These are phyloP conservation scores for Molorchus minor DNA, from an alignment of 2,888 invertebrate species.

Conservation along the genomic window DNA sequence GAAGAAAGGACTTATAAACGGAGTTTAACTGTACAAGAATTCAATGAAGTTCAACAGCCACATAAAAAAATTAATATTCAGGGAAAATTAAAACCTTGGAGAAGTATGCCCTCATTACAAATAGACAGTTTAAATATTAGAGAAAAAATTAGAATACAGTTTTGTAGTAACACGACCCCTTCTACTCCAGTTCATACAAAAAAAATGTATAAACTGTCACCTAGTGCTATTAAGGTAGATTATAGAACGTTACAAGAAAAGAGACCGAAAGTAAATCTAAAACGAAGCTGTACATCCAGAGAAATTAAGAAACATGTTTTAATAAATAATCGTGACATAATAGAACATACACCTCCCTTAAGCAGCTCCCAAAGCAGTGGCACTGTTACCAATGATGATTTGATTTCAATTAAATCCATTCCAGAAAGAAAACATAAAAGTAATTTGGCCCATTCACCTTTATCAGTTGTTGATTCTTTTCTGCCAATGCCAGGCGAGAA, in stretches of 20 bases:
- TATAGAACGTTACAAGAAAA: conserved; percentile 46
- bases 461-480: conserved; percentile 58
- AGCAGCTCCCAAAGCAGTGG: conserved; percentile 51
- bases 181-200: conserved; percentile 54
- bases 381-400: conserved; percentile 45
- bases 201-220: conserved; percentile 45
- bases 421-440: conserved; percentile 38
- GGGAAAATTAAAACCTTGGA: conserved; percentile 60
- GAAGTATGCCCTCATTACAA: conserved; percentile 60
- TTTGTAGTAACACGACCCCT: conserved; percentile 57
- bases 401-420: conserved; percentile 49
- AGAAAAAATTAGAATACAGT: conserved; percentile 43
- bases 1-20: conserved; percentile 30
- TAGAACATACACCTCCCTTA: conserved; percentile 57
- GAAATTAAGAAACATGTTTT: conserved; percentile 51
- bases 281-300: conserved; percentile 37
- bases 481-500: conserved; percentile 61
- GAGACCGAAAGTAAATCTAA: conserved; percentile 23
- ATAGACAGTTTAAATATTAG: conserved; percentile 41
- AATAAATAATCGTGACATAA: conserved; percentile 57
- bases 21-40: conserved; percentile 30
- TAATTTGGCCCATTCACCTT: conserved; percentile 47
- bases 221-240: conserved; percentile 51
- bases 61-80: conserved; percentile 37
- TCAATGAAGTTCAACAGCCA: conserved; percentile 20